Percentiles rank a stretch among this genome's conserved stretches.
These are phyloP conservation scores for Cyclophora punctaria DNA, from an alignment of 2,888 invertebrate genomes.

Conservation along the genomic window DNA sequence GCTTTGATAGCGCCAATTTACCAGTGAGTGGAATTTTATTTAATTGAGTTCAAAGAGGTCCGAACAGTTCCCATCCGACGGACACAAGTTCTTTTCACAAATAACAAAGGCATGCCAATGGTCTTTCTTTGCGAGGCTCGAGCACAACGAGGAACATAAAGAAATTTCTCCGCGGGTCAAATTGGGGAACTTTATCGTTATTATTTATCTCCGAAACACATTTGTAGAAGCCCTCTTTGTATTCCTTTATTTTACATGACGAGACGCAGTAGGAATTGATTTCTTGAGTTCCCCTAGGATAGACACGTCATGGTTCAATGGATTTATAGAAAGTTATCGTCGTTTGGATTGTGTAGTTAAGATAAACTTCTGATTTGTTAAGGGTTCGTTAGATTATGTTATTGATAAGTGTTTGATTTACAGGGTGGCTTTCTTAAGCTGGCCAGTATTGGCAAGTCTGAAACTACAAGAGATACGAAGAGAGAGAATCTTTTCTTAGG, in stretches of 20 bases:
- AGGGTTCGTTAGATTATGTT: too few relatives aligned
- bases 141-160: slow-evolving; percentile 44
- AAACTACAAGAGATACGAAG: too few relatives aligned
- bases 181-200: slow-evolving; percentile 50
- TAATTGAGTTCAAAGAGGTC: not conserved
- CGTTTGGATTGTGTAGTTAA: slow-evolving; percentile 2
- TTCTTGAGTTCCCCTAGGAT: slow-evolving; percentile 29
- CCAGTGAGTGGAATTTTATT: not conserved
- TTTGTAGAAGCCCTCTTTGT: slow-evolving; percentile 38
- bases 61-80: not conserved
- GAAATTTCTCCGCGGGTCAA: slow-evolving; percentile 44
- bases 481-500: too few relatives aligned
- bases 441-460: too few relatives aligned
- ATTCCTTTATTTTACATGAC: slow-evolving; percentile 49
- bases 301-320: slow-evolving; percentile 28
- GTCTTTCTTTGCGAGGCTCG: slow-evolving; percentile 36
- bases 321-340: slow-evolving; percentile 22
- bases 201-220: slow-evolving; percentile 53
- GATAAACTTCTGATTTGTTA: too few relatives aligned
- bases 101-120: slow-evolving; percentile 38
- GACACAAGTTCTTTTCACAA: slow-evolving; percentile 29
- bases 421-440: too few relatives aligned
- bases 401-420: too few relatives aligned
- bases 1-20: too few relatives aligned
- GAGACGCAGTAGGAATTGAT: slow-evolving; percentile 44